phyloP scores from a whole-genome alignment of 2,888 invertebrate species.

The Amiota communis region DNA sequence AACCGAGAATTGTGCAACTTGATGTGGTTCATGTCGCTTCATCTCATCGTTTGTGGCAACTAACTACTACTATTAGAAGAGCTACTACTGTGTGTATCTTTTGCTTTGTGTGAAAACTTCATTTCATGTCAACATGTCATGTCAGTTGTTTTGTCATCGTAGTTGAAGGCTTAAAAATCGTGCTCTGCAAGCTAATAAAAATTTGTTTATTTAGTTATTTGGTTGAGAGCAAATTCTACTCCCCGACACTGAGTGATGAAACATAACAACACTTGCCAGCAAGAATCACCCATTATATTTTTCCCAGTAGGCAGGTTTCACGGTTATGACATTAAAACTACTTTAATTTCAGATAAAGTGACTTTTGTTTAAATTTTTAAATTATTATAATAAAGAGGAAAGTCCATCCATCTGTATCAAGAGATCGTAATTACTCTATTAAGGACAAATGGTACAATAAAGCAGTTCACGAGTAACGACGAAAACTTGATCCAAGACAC shows the following conservation, averaged over 20 bases:
- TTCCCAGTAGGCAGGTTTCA: no score
- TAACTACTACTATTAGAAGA: neutral
- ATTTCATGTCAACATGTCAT: constrained; percentile 23
- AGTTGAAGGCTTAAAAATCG: constrained; percentile 11
- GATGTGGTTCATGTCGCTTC: neutral
- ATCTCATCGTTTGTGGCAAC: neutral
- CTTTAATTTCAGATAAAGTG: neutral
- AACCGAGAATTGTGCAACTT: neutral
- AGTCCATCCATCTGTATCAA: no score
- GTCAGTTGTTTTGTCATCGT: neutral
- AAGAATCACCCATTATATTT: no score
- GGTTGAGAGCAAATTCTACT: neutral
- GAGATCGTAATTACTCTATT: no score
- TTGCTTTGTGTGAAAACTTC: constrained; percentile 8
- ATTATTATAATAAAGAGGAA: neutral
- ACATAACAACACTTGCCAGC: no score
- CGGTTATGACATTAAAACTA: neutral
- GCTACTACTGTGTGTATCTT: neutral
- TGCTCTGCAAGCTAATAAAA: constrained; percentile 8
- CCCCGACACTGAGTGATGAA: no score
- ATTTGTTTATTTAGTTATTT: constrained; percentile 13
- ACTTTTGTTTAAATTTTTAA: no score
- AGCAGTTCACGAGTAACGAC: no score
- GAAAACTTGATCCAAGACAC: no score
- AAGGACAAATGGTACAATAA: no score